Evolutionary conservation across 2,113 vertebrate species (phyloP), one percentile per base, ranked within the genome.

Genomic region (Leucosticte australis): DNA sequence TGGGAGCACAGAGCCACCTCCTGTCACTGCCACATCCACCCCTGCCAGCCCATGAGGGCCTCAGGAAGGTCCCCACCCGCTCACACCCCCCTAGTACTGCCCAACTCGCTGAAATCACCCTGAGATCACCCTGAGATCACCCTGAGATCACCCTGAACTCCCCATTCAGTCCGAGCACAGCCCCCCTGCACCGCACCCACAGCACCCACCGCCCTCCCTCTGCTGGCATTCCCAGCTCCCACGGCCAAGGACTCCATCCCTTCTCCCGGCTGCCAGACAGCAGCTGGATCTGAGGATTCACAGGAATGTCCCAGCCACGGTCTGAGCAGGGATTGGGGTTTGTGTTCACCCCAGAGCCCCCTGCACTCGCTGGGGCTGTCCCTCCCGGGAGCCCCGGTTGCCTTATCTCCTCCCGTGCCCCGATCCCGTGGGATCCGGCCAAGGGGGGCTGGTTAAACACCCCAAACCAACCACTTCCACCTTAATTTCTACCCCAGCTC

Each of bases 221-320:
- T 1, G 13, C n/a, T 1, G 5, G 11, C 50, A 7, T 1, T 28
- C 77, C 55, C 30, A 1, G 6, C 16, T 39, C 75, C 33, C 33
- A 21, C 0, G 1, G 7, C 24, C 33, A 1, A 46, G 47, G 33
- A 6, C 69, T 33, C 56, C 0, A 2, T 24, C 82, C 53, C 60
- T 42, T n/a, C 26, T 12, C 50, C 44, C 74, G 22, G 60, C 68
- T 83, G 69, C 86, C 65, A 55, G 62, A 2, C 9, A 10, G 73
- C 95, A 83, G 41, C 74, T 30, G 85, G 37, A 30, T 50, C 65
- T 26, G 19, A 7, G 81, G 26, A 53, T 47, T 15, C 21, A 1
- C 76, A 59, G 78, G 2, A 41, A 23, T 31, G 42, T 63, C 74
- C 86, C 83, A 89, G 64, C 60, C 65, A 22, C 33, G 6, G 22